Evolutionary conservation across 1,140 invertebrate genomes (phyloP).

Genomic region (Tribolium castaneum): DNA sequence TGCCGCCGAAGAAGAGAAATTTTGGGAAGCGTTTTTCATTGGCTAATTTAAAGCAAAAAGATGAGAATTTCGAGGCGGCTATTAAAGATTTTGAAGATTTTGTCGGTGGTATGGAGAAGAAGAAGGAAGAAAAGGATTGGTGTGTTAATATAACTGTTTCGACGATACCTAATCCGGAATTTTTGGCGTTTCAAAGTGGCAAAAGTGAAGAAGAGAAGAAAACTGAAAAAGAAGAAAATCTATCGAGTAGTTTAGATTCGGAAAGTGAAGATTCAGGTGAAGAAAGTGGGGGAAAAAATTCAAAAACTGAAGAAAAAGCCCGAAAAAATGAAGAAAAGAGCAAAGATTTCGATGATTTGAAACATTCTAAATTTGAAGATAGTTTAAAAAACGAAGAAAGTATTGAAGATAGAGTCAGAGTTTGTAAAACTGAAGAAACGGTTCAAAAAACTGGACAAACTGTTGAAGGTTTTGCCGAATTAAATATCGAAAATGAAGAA

Average conservation of each 20-base stretch:
- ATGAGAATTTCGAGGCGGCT: slow-evolving; percentile 43
- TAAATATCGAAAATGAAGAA: too few relatives aligned
- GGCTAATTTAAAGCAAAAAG: slow-evolving; percentile 29
- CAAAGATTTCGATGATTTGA: too few relatives aligned
- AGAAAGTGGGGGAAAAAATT: slow-evolving; percentile 29
- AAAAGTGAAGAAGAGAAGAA: neutral
- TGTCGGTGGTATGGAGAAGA: slow-evolving; percentile 44
- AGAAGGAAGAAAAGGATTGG: slow-evolving; percentile 48
- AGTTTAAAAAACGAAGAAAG: neutral
- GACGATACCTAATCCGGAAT: slow-evolving; percentile 48
- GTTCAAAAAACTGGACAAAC: too few relatives aligned
- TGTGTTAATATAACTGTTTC: slow-evolving; percentile 54
- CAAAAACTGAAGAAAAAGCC: neutral
- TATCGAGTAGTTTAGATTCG: neutral
- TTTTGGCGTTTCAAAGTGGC: slow-evolving; percentile 26
- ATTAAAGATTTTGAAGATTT: slow-evolving; percentile 56
- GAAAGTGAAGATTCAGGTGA: slow-evolving; percentile 40
- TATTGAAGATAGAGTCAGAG: too few relatives aligned
- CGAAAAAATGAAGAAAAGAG: neutral
- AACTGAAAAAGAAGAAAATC: neutral
- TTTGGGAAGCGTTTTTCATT: slow-evolving; percentile 47
- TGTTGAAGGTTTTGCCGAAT: too few relatives aligned
- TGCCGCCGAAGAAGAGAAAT: slow-evolving; percentile 37
- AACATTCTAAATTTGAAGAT: too few relatives aligned
- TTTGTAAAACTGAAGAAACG: too few relatives aligned